phyloP scores from a whole-genome alignment of 2,888 invertebrate genomes.

The Stomorhina lunata region DNA sequence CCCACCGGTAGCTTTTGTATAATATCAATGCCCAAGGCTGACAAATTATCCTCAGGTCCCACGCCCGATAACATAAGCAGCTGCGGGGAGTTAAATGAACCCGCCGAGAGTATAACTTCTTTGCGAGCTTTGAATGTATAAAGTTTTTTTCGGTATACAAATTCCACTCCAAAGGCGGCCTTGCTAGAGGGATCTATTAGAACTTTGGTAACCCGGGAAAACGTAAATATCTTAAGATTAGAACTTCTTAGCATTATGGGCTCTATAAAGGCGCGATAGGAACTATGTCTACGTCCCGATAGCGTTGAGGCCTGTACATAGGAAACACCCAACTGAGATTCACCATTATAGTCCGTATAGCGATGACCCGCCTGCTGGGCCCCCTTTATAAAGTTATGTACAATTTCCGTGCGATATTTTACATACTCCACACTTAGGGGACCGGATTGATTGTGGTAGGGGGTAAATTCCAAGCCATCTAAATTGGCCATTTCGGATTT shows the following conservation, averaged over 20 bases:
- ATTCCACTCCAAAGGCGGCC: conserved; percentile 85
- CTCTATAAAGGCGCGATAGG: conserved; percentile 83
- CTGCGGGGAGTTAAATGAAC: conserved; percentile 92
- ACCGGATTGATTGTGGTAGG: conserved; percentile 82
- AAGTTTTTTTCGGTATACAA: conserved; percentile 80
- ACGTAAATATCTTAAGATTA: conserved; percentile 85
- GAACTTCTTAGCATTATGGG: conserved; percentile 81
- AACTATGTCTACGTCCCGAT: conserved; percentile 83
- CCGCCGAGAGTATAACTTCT: conserved; percentile 91
- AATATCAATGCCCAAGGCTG: conserved; percentile 81
- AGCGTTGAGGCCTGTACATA: conserved; percentile 83
- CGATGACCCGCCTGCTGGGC: conserved; percentile 83
- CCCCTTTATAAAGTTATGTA: conserved; percentile 82
- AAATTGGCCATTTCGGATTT: conserved; percentile 82
- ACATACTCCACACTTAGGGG: conserved; percentile 83
- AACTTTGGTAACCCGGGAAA: conserved; percentile 83
- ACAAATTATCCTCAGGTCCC: conserved; percentile 81
- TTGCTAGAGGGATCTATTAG: conserved; percentile 83
- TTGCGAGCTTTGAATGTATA: conserved; percentile 83
- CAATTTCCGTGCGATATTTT: conserved; percentile 80
- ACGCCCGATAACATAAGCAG: conserved; percentile 91
- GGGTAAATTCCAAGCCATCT: conserved; percentile 79
- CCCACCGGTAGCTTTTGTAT: conserved; percentile 85
- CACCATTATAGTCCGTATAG: conserved; percentile 85
- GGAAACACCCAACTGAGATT: conserved; percentile 83